phyloP scores from a whole-genome alignment of 2,797 vertebrate genomes.

The Triplophysa yarkandensis region DNA sequence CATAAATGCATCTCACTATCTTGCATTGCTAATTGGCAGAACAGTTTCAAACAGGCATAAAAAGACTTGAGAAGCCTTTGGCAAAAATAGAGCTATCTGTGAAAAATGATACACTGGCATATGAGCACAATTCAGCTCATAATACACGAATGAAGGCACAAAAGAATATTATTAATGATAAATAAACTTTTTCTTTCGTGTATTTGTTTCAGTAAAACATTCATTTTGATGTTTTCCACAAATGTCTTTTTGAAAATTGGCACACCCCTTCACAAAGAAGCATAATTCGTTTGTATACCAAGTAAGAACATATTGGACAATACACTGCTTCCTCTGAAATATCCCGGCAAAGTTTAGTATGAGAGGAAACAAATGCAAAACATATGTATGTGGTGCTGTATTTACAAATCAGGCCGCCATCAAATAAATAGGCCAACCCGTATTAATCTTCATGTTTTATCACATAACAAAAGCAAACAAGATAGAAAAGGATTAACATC shows the following conservation, averaged over 20 bases:
- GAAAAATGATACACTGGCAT: constrained; percentile 6
- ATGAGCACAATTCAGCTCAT: not conserved
- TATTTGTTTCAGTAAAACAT: constrained; percentile 2
- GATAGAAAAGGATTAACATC: too few species aligned
- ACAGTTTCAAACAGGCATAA: constrained; percentile 19
- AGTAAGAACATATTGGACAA: constrained; percentile 21
- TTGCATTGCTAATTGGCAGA: constrained; percentile 11
- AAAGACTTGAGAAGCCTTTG: constrained; percentile 20
- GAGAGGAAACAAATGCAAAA: not conserved
- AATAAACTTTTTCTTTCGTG: constrained; percentile 1
- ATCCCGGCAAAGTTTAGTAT: not conserved
- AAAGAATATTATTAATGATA: constrained; percentile 9
- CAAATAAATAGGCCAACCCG: constrained; percentile 55
- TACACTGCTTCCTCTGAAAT: constrained; percentile 12
- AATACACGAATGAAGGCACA: not conserved
- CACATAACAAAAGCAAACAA: constrained; percentile 65
- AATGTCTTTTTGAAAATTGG: constrained; percentile 12
- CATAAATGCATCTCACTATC: constrained; percentile 2
- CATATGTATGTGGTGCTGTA: not conserved
- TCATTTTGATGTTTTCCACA: constrained; percentile 21
- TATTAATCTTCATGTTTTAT: constrained; percentile 68
- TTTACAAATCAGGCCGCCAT: constrained; percentile 60
- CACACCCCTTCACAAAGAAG: not conserved
- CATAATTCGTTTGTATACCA: not conserved
- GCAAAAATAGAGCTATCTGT: constrained; percentile 24